Evolutionary conservation across 2,888 invertebrate species (phyloP).

Genomic region (Timandra comae): DNA sequence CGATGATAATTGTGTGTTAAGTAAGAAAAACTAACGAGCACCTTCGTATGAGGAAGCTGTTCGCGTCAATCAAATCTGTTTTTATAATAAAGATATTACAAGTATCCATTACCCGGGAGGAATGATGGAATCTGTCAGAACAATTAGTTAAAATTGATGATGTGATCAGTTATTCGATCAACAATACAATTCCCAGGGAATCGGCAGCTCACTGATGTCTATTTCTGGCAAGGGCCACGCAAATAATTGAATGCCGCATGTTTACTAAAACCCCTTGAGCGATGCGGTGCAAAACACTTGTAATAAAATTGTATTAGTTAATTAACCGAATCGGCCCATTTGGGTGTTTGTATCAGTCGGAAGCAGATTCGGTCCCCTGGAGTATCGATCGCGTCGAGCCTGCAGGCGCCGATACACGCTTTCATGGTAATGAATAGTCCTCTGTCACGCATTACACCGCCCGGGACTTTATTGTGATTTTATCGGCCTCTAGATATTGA

Average conservation of each 20-base stretch:
- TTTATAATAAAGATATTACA: no score
- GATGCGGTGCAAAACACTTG: slow-evolving; percentile 3
- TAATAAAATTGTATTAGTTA: slow-evolving; percentile 17
- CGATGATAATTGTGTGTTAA: no score
- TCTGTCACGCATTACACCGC: slow-evolving; percentile 21
- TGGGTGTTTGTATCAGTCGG: slow-evolving; percentile 10
- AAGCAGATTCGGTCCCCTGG: slow-evolving; percentile 3
- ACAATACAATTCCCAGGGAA: slow-evolving; percentile 15
- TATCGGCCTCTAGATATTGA: slow-evolving; percentile 8
- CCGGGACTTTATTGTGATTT: slow-evolving; percentile 12
- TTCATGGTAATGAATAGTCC: slow-evolving; percentile 16
- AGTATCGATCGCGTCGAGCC: slow-evolving; percentile 17
- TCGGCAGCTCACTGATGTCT: slow-evolving; percentile 16
- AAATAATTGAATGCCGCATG: slow-evolving; percentile 3
- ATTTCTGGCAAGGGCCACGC: slow-evolving; percentile 17
- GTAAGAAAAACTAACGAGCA: no score
- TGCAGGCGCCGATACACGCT: slow-evolving; percentile 16
- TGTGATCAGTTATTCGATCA: not conserved
- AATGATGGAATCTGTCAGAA: no score
- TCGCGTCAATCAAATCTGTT: no score
- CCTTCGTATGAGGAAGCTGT: no score
- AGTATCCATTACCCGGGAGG: no score
- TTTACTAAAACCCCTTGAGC: slow-evolving; percentile 12
- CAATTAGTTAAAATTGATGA: no score
- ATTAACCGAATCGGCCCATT: slow-evolving; percentile 12